Percentiles rank a stretch among this genome's conserved stretches.
Conservation (phyloP, 2,888 invertebrate genomes). For the Tetrapedia diversipes region DNA sequence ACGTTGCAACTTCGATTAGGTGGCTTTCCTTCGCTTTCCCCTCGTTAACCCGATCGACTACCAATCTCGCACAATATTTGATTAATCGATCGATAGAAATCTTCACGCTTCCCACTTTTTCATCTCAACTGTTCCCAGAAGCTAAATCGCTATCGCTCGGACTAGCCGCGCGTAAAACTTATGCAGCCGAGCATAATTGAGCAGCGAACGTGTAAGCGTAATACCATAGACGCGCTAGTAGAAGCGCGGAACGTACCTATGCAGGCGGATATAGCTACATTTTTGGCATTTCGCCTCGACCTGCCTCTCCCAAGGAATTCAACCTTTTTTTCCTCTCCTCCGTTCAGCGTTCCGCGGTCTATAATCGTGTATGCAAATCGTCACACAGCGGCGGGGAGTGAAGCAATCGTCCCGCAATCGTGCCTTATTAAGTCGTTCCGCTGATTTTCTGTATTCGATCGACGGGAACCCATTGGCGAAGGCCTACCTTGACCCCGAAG, state of each 20-base stretch:
- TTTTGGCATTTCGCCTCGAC: constrained; percentile 76
- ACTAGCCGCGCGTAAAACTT: too few species aligned
- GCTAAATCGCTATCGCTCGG: too few species aligned
- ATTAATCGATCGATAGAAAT: too few species aligned
- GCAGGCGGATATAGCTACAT: constrained; percentile 70
- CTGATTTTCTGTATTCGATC: constrained; percentile 79
- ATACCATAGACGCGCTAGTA: constrained; percentile 42
- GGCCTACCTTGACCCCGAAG: constrained; percentile 78
- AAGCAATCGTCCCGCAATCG: constrained; percentile 81
- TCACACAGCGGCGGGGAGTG: constrained; percentile 76
- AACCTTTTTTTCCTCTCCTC: constrained; percentile 66
- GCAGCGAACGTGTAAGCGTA: constrained; percentile 47
- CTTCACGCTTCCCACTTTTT: too few species aligned
- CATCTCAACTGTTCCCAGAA: too few species aligned
- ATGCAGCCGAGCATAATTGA: constrained; percentile 9
- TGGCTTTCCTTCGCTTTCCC: too few species aligned
- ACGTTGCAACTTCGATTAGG: too few species aligned
- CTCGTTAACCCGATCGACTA: too few species aligned
- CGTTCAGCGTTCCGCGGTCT: constrained; percentile 72
- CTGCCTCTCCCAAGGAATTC: constrained; percentile 73
- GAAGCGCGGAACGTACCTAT: constrained; percentile 51
- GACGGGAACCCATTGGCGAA: constrained; percentile 71
- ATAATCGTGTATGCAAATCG: constrained; percentile 83
- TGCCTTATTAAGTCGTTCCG: constrained; percentile 82
- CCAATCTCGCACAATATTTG: too few species aligned